Conservation (phyloP, 2,888 invertebrate species). For the Apodemia duryi region DNA sequence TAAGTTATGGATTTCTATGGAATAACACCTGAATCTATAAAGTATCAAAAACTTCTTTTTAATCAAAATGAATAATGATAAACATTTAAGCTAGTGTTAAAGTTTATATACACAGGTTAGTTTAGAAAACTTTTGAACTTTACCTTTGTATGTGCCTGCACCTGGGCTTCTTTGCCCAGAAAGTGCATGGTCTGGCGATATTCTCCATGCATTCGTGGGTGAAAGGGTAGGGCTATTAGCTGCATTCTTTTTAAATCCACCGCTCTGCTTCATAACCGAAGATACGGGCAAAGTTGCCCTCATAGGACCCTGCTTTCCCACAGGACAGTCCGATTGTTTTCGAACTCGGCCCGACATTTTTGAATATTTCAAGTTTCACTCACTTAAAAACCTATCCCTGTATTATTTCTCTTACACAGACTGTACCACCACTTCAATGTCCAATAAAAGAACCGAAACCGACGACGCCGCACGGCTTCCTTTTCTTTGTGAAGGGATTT, state of each 20-base stretch:
- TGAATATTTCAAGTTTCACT: constrained; percentile 37
- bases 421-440: constrained; percentile 41
- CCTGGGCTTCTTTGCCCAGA: constrained; percentile 87
- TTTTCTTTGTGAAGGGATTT: constrained; percentile 65
- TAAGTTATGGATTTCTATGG: too few relatives aligned
- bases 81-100: background rate
- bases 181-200: constrained; percentile 84
- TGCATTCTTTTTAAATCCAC: constrained; percentile 79
- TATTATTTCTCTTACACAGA: constrained; percentile 42
- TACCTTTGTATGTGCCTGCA: constrained; percentile 85
- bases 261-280: constrained; percentile 83
- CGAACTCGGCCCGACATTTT: constrained; percentile 81
- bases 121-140: constrained; percentile 9
- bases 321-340: constrained; percentile 83
- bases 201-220: constrained; percentile 83
- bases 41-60: too few relatives aligned
- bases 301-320: constrained; percentile 82
- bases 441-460: constrained; percentile 53
- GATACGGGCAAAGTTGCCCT: constrained; percentile 88
- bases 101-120: background rate
- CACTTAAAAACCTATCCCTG: constrained; percentile 39
- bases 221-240: constrained; percentile 83
- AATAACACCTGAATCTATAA: too few relatives aligned
- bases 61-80: too few relatives aligned
- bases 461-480: constrained; percentile 65